Conservation (phyloP, 2,797 vertebrate genomes). For the Danio tinwini region DNA sequence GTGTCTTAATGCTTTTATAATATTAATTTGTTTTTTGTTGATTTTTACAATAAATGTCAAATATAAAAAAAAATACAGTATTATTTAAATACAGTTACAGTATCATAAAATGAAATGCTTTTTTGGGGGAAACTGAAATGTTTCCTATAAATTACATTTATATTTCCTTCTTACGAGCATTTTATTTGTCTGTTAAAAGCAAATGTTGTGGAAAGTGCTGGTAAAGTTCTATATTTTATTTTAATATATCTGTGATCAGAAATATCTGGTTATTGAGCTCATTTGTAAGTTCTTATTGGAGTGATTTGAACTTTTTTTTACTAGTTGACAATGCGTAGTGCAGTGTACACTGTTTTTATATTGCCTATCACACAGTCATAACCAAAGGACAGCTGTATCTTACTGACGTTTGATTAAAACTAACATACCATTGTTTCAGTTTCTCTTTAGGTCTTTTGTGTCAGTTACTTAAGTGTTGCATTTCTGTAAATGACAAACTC, state of each 20-base stretch:
- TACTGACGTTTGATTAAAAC: slow-evolving; percentile 51
- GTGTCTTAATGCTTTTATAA: too few relatives aligned
- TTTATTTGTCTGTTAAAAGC: neutral
- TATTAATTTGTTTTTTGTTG: too few relatives aligned
- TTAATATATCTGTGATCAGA: neutral
- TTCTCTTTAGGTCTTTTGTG: neutral
- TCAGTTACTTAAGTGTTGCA: neutral
- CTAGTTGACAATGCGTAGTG: slow-evolving; percentile 43
- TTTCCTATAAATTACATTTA: neutral
- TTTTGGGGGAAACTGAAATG: too few relatives aligned
- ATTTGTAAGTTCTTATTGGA: neutral
- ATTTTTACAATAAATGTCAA: too few relatives aligned
- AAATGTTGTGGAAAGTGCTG: neutral
- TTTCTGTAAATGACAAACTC: neutral
- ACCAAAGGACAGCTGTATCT: slow-evolving; percentile 64
- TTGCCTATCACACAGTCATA: slow-evolving; percentile 61
- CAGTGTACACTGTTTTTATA: slow-evolving; percentile 58
- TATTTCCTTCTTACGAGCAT: neutral
- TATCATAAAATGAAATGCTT: too few relatives aligned
- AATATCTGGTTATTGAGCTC: neutral
- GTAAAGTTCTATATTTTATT: neutral
- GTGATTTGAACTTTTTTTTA: slow-evolving; percentile 6
- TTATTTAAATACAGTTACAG: too few relatives aligned
- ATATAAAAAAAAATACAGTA: too few relatives aligned
- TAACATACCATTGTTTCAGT: slow-evolving; percentile 61